Evolutionary conservation across 92 coral and sea anemone species (phyloP), one percentile per base, ranked within the genome.

Genomic region (Bergia sp.): DNA sequence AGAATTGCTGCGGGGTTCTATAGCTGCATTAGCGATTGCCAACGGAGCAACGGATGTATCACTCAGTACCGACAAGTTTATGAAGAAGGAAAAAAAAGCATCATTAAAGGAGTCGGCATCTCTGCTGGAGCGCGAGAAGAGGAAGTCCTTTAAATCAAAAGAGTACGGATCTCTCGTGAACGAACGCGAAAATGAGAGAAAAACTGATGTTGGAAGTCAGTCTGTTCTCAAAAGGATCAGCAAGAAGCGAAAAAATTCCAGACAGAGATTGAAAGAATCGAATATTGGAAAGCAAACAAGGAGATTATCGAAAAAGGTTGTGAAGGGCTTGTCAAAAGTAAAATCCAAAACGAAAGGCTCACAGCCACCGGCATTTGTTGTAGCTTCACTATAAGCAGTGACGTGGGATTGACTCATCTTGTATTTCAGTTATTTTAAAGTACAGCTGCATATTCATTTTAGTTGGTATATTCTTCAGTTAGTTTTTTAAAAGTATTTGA

Each of bases 261-360:
- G 75, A 47, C 65, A 69, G 55, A 38, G 79, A 7, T 84, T 72
- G 44, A 84, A 72, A 37, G 75, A 84, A 10, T 84, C 87, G 15
- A 40, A n/a, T 4, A 84, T 84, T 72, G 87, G 87, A 47, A 84
- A 84, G 10, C 79, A 84, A 45, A 84, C 87, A 0, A 71, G 87
- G 21, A 84, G 47, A 4, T 39, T 84, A 6, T 84, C 87, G 44
- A 71, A 71, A 71, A 84, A 84, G 18, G 87, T 84, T 13, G 67
- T 37, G 39, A 71, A 15, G 79, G 66, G 87, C 15, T 84, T 69
- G 44, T 39, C 57, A 12, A 84, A 47, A 29, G 87, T 84, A 29
- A 84, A 43, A 71, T 74, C 66, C 4, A 72, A 84, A 84, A 36
- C 67, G n/a, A 44, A 84, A 15, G 45, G 36, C 6, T 55, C 55